These are phyloP conservation scores for Calyptommatus sinebrachiatus DNA, from an alignment of 2,113 vertebrate species.

Conservation along the genomic window DNA sequence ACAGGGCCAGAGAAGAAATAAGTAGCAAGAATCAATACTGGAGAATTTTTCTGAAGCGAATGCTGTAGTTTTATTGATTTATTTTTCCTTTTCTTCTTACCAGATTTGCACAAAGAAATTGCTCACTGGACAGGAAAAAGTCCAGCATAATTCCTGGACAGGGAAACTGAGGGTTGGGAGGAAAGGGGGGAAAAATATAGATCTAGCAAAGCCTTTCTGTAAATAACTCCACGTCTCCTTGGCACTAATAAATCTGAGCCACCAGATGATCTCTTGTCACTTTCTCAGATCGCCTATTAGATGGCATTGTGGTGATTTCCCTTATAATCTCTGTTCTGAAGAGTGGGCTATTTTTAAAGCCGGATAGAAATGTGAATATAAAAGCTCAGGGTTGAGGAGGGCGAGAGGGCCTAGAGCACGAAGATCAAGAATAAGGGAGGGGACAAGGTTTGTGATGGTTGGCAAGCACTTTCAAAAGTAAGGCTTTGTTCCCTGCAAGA, in stretches of 20 bases:
- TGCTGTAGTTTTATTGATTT: too few relatives aligned
- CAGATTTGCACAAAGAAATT: too few relatives aligned
- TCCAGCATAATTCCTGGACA: not conserved
- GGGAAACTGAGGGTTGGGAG: not conserved
- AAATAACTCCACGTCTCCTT: conserved; percentile 24
- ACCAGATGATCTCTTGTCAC: conserved; percentile 19
- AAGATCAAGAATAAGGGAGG: not conserved
- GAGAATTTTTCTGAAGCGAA: not conserved
- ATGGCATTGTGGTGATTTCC: conserved; percentile 43
- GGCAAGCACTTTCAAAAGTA: conserved; percentile 54
- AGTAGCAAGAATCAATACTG: too few relatives aligned
- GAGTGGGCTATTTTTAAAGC: conserved; percentile 63
- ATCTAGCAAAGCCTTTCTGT: rapidly evolving
- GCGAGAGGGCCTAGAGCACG: not conserved
- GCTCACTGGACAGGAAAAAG: too few relatives aligned
- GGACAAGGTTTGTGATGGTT: conserved; percentile 55
- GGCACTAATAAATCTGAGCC: conserved; percentile 24
- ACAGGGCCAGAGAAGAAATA: too few relatives aligned
- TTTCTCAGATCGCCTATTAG: conserved; percentile 33
- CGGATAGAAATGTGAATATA: conserved; percentile 13
- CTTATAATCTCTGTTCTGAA: conserved; percentile 10
- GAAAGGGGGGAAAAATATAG: not conserved
- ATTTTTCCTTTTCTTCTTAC: not conserved
- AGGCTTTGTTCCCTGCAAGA: conserved; percentile 46
- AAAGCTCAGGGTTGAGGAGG: conserved; percentile 39